phyloP scores from a whole-genome alignment of 1,140 invertebrate species.

The Mactra quadrangularis region DNA sequence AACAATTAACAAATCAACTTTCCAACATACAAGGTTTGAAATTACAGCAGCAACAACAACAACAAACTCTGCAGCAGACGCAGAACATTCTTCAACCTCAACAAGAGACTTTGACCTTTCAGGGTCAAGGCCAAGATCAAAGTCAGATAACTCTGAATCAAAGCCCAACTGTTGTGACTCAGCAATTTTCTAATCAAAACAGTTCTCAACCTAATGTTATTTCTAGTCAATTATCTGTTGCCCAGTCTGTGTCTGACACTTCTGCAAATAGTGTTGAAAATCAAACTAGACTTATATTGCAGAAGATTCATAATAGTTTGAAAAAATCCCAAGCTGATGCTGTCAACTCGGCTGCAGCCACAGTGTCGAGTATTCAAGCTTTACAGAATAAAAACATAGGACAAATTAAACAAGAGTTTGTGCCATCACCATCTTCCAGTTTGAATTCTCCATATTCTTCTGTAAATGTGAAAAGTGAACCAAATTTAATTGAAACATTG shows the following conservation, averaged over 20 bases:
- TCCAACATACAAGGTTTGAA: constrained; percentile 59
- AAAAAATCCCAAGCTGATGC: constrained; percentile 36
- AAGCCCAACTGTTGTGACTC: not conserved
- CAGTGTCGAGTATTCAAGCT: constrained; percentile 16
- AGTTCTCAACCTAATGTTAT: not conserved
- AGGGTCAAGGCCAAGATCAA: not conserved
- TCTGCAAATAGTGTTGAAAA: constrained; percentile 36
- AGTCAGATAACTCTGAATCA: not conserved
- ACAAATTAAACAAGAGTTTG: constrained; percentile 44
- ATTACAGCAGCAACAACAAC: constrained; percentile 51
- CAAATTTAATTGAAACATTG: constrained; percentile 32
- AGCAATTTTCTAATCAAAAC: not conserved
- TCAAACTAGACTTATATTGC: constrained; percentile 32
- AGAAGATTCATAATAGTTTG: constrained; percentile 41
- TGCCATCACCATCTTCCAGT: not conserved
- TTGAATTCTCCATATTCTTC: not conserved
- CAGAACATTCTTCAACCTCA: constrained; percentile 12
- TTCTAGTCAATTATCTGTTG: not conserved
- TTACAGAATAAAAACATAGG: constrained; percentile 1
- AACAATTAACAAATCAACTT: constrained; percentile 52
- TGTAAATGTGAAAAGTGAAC: constrained; percentile 18
- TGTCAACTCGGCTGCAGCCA: constrained; percentile 16
- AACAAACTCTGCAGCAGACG: constrained; percentile 52
- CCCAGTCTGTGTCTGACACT: not conserved
- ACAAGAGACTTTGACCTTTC: constrained; percentile 4